phyloP scores from a whole-genome alignment of 1,140 invertebrate genomes.

The Vollenhovia emeryi region DNA sequence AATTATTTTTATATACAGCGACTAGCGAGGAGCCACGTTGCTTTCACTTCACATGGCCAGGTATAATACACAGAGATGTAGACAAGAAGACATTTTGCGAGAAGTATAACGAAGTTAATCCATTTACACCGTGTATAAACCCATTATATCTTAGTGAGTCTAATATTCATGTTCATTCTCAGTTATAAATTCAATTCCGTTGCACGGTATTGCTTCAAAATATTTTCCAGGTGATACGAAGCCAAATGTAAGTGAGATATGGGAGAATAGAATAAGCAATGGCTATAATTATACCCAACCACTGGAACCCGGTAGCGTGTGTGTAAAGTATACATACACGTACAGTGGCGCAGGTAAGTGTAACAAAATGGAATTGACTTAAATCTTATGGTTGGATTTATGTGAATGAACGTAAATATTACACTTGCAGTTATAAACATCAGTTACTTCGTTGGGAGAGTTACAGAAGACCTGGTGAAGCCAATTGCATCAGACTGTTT shows the following conservation, averaged over 20 bases:
- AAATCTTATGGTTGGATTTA: not conserved
- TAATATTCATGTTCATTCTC: not conserved
- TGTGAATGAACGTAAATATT: slow-evolving; percentile 41
- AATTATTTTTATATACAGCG: slow-evolving; percentile 27
- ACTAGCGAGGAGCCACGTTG: slow-evolving; percentile 40
- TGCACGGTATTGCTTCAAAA: not conserved
- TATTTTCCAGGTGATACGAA: slow-evolving; percentile 40
- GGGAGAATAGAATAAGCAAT: too few species aligned
- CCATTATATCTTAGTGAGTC: slow-evolving; percentile 51
- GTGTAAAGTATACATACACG: slow-evolving; percentile 73
- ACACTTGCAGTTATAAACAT: slow-evolving; percentile 69
- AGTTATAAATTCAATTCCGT: not conserved
- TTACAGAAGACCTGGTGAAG: slow-evolving; percentile 61
- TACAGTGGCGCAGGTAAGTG: slow-evolving; percentile 72
- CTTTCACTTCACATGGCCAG: slow-evolving; percentile 73
- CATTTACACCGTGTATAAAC: slow-evolving; percentile 61
- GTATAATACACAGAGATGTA: too few species aligned
- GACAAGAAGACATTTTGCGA: too few species aligned
- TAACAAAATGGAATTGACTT: not conserved
- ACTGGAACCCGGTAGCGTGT: slow-evolving; percentile 52
- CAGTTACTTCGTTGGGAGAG: slow-evolving; percentile 75
- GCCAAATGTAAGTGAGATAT: slow-evolving; percentile 67
- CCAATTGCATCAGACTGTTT: slow-evolving; percentile 71
- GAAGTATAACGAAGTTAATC: too few species aligned
- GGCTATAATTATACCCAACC: too few species aligned